A percentile compares a stretch with the other conserved stretches of the same genome.
Conservation (phyloP, 2,888 invertebrate genomes). For the Timandra comae region DNA sequence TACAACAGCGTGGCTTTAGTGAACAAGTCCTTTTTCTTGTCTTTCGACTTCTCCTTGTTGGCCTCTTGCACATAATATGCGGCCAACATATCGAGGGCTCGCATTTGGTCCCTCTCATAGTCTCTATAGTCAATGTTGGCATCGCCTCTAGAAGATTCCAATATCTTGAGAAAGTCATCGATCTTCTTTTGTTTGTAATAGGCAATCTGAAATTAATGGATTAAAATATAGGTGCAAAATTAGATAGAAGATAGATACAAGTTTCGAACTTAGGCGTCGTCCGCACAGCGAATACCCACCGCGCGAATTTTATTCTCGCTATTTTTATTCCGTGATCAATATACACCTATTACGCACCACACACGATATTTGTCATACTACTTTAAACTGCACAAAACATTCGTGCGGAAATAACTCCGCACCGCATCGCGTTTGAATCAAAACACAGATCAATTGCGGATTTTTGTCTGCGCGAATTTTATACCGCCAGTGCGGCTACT, state of each 20-base stretch:
- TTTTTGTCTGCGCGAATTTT: too few species aligned
- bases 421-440: too few species aligned
- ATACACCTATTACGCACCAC: too few species aligned
- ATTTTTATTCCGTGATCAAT: background rate
- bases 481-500: too few species aligned
- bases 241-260: background rate
- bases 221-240: background rate
- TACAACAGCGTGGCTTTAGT: conserved; percentile 98
- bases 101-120: conserved; percentile 98
- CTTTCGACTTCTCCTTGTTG: conserved; percentile 95
- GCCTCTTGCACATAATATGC: conserved; percentile 98
- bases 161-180: conserved; percentile 94
- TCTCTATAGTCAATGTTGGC: conserved; percentile 92
- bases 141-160: conserved; percentile 91
- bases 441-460: too few species aligned
- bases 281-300: too few species aligned
- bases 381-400: too few species aligned
- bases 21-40: conserved; percentile 94
- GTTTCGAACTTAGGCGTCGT: too few species aligned
- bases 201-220: conserved; percentile 82
- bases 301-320: too few species aligned
- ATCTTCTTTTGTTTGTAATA: conserved; percentile 97
- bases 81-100: conserved; percentile 97
- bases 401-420: too few species aligned
- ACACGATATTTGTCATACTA: too few species aligned